Conservation (phyloP, 2,797 vertebrate species). For the Halcyon smyrnensis region DNA sequence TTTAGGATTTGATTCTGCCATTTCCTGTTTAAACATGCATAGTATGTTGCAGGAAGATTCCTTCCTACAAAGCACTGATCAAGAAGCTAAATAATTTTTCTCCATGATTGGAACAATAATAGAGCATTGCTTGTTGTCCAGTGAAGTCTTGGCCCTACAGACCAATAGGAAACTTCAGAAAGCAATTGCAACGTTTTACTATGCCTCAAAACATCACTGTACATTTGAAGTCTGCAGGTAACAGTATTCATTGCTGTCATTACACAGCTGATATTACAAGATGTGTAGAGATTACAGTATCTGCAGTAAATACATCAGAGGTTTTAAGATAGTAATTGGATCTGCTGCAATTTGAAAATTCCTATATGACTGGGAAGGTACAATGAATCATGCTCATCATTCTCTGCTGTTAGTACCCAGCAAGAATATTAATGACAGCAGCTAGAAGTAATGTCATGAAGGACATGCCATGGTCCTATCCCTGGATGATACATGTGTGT, state of each 20-base stretch:
- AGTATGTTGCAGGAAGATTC: background rate
- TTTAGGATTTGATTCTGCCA: background rate
- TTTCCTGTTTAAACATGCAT: background rate
- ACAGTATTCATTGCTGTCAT: background rate
- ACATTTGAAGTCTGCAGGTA: background rate
- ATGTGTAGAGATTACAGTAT: conserved; percentile 17
- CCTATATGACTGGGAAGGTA: background rate
- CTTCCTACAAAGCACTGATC: background rate
- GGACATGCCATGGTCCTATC: background rate
- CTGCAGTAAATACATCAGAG: conserved; percentile 40
- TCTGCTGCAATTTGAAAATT: conserved; percentile 35
- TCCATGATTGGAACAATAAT: background rate
- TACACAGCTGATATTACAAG: background rate
- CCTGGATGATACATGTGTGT: background rate
- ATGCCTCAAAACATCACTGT: background rate
- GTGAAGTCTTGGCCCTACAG: background rate
- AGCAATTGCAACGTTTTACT: background rate
- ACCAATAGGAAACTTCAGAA: background rate
- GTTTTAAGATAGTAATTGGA: conserved; percentile 48
- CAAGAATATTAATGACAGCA: conserved; percentile 4
- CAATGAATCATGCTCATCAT: background rate
- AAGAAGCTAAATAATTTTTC: background rate
- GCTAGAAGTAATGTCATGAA: conserved; percentile 1
- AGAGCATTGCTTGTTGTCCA: background rate
- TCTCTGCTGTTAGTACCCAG: background rate